phyloP scores from a whole-genome alignment of 2,113 vertebrate species.

The Ctenodactylus gundi region DNA sequence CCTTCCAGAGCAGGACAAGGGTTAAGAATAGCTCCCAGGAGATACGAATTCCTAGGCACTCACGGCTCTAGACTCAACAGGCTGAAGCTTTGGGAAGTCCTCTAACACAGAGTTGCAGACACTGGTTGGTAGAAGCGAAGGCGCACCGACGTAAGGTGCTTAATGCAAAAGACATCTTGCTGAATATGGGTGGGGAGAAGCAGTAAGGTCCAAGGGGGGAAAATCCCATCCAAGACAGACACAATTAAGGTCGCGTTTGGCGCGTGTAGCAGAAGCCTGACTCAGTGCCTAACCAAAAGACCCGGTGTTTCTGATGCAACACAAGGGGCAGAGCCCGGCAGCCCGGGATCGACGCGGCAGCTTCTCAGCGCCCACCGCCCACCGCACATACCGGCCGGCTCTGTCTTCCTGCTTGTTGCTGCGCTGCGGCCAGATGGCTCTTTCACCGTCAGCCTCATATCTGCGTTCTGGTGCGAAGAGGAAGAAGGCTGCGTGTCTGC shows the following conservation, averaged over 20 bases:
- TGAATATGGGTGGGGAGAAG: not conserved
- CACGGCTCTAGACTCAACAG: not conserved
- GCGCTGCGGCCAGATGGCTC: not conserved
- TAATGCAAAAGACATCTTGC: not conserved
- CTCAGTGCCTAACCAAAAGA: not conserved
- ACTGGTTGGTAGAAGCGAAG: not conserved
- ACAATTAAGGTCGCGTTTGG: not conserved
- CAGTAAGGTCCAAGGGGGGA: not conserved
- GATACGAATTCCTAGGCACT: not conserved
- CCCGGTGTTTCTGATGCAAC: not conserved
- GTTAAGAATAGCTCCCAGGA: not conserved
- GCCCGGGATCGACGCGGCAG: not conserved
- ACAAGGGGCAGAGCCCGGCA: not conserved
- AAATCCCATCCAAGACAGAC: not conserved
- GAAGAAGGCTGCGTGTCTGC: not conserved
- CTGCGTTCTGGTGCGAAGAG: not conserved
- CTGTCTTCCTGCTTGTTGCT: not conserved
- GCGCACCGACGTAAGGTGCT: not conserved
- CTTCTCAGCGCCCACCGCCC: not conserved
- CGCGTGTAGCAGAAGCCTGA: not conserved
- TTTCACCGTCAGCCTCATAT: not conserved
- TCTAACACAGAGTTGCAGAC: not conserved
- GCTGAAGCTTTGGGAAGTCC: not conserved
- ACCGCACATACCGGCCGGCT: too few species aligned
- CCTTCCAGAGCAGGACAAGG: not conserved